These are phyloP conservation scores for Pristionchus maxplancki DNA, from an alignment of 2,888 invertebrate species.

Conservation along the genomic window DNA sequence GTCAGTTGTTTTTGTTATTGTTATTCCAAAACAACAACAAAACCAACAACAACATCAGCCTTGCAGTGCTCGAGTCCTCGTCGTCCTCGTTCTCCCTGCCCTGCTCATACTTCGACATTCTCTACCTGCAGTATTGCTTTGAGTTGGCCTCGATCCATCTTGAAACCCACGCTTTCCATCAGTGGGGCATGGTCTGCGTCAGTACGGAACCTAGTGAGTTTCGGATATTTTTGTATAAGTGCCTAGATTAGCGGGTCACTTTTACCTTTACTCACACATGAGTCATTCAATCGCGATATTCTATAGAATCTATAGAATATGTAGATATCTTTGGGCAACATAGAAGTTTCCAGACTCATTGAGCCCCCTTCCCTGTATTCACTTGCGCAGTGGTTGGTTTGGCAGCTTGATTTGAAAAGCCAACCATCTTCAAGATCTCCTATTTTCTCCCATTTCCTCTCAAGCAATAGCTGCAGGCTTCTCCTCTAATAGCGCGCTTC, in stretches of 20 bases:
- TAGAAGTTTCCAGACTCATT: too few species aligned
- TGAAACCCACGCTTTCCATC: conserved; percentile 18
- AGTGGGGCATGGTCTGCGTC: conserved; percentile 14
- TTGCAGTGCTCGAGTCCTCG: conserved; percentile 30
- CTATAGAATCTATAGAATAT: too few species aligned
- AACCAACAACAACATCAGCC: not conserved
- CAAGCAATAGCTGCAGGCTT: not conserved
- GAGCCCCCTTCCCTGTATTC: too few species aligned
- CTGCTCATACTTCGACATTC: conserved; percentile 46
- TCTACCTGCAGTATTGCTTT: conserved; percentile 29
- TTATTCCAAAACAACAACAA: not conserved
- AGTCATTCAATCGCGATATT: too few species aligned
- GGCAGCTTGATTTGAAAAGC: too few species aligned
- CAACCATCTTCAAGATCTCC: too few species aligned
- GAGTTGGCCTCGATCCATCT: conserved; percentile 26
- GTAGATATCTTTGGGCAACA: too few species aligned
- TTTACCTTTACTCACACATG: too few species aligned
- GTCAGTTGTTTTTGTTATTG: not conserved
- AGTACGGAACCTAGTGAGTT: conserved; percentile 37
- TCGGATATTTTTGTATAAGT: too few species aligned
- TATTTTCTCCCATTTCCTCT: too few species aligned
- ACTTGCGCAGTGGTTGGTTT: too few species aligned
- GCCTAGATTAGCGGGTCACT: too few species aligned
- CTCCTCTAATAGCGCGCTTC: not conserved
- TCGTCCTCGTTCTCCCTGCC: conserved; percentile 5